phyloP scores from a whole-genome alignment of 2,888 invertebrate genomes.

The Hoplodrina ambigua region DNA sequence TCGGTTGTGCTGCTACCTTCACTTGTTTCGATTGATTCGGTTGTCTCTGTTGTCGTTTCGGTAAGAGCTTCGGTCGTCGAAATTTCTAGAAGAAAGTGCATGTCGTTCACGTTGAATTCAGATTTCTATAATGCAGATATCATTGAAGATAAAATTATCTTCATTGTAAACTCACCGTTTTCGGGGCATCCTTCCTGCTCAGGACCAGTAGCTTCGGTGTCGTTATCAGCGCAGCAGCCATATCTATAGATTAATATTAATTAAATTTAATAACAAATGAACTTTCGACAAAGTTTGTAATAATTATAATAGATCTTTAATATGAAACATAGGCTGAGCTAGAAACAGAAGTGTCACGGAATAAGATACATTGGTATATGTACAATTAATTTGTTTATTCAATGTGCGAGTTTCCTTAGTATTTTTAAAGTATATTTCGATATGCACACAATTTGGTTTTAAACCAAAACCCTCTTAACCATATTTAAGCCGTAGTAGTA shows the following conservation, averaged over 20 bases:
- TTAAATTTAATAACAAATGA: neutral
- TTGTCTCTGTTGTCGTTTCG: slow-evolving; percentile 45
- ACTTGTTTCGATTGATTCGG: slow-evolving; percentile 35
- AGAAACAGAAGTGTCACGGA: neutral
- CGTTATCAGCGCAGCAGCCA: slow-evolving; percentile 94
- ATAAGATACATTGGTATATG: too few species aligned
- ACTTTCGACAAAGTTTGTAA: neutral
- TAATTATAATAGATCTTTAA: too few species aligned
- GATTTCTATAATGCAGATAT: too few species aligned
- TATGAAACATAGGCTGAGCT: too few species aligned
- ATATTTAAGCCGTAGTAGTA: neutral
- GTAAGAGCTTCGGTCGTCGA: slow-evolving; percentile 30
- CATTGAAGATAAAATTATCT: neutral
- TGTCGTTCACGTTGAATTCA: too few species aligned
- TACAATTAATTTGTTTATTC: too few species aligned
- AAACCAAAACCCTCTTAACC: neutral
- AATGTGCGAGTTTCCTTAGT: too few species aligned
- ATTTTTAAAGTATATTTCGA: too few species aligned
- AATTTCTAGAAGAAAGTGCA: slow-evolving; percentile 32
- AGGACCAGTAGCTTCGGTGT: slow-evolving; percentile 92
- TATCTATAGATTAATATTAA: slow-evolving; percentile 74
- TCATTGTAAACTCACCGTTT: slow-evolving; percentile 61
- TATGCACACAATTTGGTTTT: too few species aligned
- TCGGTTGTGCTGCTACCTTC: slow-evolving; percentile 36
- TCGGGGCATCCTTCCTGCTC: slow-evolving; percentile 88